Evolutionary conservation across 2,797 vertebrate species (phyloP).

Genomic region (Channa striata): DNA sequence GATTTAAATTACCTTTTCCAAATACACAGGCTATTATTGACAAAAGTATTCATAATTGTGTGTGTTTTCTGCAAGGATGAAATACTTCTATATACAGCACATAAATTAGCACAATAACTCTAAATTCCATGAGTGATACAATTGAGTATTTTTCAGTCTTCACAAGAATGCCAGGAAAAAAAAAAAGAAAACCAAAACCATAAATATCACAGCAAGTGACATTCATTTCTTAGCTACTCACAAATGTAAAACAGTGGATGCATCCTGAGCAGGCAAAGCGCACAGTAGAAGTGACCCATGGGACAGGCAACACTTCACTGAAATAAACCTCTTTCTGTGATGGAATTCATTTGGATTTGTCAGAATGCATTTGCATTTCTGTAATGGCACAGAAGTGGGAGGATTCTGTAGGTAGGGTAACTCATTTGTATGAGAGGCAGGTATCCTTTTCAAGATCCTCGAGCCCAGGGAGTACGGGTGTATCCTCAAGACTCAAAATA

Average conservation of each 20-base stretch:
- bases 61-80: too few species aligned
- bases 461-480: constrained; percentile 54
- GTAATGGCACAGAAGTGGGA: constrained; percentile 43
- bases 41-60: too few species aligned
- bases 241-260: constrained; percentile 29
- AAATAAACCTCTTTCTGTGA: constrained; percentile 59
- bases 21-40: too few species aligned
- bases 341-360: constrained; percentile 55
- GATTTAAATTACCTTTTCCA: not conserved
- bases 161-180: not conserved
- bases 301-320: constrained; percentile 46
- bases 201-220: constrained; percentile 27
- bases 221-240: constrained; percentile 49
- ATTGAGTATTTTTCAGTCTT: constrained; percentile 12
- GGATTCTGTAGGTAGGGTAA: constrained; percentile 46
- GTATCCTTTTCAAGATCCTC: constrained; percentile 55
- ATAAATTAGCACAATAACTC: constrained; percentile 7
- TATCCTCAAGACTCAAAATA: constrained; percentile 73
- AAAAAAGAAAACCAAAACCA: not conserved
- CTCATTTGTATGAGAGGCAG: constrained; percentile 64
- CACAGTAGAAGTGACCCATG: constrained; percentile 43
- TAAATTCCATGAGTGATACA: constrained; percentile 9
- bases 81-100: not conserved
- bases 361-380: constrained; percentile 70
- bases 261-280: constrained; percentile 27